These are phyloP conservation scores for Poicephalus gulielmi DNA, from an alignment of 2,113 vertebrate species.

Conservation along the genomic window DNA sequence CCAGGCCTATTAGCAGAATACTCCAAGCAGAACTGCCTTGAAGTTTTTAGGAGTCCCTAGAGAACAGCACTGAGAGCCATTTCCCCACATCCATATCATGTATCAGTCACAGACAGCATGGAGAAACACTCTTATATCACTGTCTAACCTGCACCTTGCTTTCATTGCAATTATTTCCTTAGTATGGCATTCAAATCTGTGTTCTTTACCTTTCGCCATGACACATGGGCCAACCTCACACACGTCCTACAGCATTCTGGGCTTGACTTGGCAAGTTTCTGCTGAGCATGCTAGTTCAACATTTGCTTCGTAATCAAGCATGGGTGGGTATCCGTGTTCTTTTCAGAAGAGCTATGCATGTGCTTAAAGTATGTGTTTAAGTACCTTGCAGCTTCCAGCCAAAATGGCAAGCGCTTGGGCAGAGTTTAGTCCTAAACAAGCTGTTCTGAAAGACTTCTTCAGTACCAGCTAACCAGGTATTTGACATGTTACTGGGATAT, in stretches of 20 bases:
- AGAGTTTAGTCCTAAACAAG: neutral
- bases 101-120: neutral
- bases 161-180: neutral
- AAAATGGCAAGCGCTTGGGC: neutral
- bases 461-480: neutral
- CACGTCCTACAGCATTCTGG: neutral
- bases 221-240: neutral
- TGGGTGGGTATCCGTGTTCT: neutral
- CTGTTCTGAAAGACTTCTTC: neutral
- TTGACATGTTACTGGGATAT: neutral
- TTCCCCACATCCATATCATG: neutral
- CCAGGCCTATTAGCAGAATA: constrained; percentile 1
- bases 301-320: neutral
- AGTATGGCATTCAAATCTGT: neutral
- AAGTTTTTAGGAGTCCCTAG: constrained; percentile 29
- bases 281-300: neutral
- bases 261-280: constrained; percentile 30
- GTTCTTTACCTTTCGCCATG: neutral
- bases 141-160: neutral
- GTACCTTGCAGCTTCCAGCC: neutral
- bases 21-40: neutral
- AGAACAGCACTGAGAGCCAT: neutral
- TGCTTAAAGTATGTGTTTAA: neutral
- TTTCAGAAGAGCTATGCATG: neutral
- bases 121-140: neutral